Evolutionary conservation across 2,113 vertebrate genomes (phyloP).

Genomic region (Sakesphorus luctuosus): DNA sequence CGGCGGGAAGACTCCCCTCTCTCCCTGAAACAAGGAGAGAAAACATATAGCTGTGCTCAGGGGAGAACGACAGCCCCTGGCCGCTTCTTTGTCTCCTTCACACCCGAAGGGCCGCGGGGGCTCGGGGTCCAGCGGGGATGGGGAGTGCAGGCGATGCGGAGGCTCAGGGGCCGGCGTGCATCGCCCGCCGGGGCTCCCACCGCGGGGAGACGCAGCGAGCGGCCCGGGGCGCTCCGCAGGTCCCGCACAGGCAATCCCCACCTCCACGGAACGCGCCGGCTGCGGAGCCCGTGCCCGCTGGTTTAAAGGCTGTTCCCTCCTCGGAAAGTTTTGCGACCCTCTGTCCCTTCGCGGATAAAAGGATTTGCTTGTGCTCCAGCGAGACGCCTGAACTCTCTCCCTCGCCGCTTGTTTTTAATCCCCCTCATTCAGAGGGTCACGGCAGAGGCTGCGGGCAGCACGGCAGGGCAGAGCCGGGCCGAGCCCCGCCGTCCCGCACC

Average conservation of each 20-base stretch:
- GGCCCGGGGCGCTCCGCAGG: background rate
- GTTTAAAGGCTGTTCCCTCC: background rate
- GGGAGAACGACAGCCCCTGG: background rate
- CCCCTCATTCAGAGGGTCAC: background rate
- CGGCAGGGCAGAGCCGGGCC: background rate
- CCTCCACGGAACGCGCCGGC: background rate
- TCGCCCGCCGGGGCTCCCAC: background rate
- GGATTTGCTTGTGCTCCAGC: background rate
- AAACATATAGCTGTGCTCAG: background rate
- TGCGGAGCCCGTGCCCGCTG: background rate
- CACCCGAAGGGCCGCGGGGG: background rate
- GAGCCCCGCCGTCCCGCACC: background rate
- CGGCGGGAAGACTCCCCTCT: accelerated
- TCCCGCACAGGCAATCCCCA: background rate
- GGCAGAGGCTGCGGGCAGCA: background rate
- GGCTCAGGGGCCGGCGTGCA: background rate
- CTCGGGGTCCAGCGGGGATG: background rate
- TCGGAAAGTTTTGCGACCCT: background rate
- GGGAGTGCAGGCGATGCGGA: background rate
- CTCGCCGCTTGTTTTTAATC: background rate
- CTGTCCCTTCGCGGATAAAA: background rate
- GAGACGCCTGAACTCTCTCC: background rate
- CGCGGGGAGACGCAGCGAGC: no score
- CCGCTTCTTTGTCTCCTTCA: background rate
- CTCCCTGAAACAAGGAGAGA: background rate